These are phyloP conservation scores for Brachyrhaphis roseni DNA, from an alignment of 2,797 vertebrate species.

Conservation along the genomic window DNA sequence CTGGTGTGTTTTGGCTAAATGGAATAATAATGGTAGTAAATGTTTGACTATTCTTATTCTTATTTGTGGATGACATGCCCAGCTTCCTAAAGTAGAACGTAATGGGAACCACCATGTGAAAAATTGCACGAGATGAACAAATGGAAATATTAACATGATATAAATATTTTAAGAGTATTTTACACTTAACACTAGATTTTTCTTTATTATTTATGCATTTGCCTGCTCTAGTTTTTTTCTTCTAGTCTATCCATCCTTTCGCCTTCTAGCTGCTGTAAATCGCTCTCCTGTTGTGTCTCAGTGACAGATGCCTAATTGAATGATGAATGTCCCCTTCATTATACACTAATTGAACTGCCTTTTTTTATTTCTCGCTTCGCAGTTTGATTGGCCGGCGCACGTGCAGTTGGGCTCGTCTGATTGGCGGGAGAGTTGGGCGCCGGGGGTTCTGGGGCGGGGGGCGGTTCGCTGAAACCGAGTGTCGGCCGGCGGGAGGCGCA, in stretches of 20 bases:
- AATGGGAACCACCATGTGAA: background rate
- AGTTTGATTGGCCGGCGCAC: slow-evolving; percentile 86
- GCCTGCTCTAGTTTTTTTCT: background rate
- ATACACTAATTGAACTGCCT: slow-evolving; percentile 94
- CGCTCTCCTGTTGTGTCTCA: slow-evolving; percentile 86
- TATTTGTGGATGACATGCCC: background rate
- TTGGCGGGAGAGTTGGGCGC: slow-evolving; percentile 74
- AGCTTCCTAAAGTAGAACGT: background rate
- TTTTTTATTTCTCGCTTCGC: slow-evolving; percentile 20
- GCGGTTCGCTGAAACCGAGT: slow-evolving; percentile 58
- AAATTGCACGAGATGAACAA: background rate
- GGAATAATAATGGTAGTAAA: background rate
- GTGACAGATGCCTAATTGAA: slow-evolving; percentile 99
- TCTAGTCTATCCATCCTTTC: slow-evolving; percentile 77
- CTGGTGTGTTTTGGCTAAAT: background rate
- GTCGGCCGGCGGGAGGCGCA: slow-evolving; percentile 85
- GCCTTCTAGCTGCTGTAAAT: slow-evolving; percentile 71
- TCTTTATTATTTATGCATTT: slow-evolving; percentile 37
- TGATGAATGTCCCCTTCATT: slow-evolving; percentile 99
- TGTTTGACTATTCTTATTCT: background rate
- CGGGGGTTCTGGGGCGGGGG: slow-evolving; percentile 76
- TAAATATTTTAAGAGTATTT: background rate
- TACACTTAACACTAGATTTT: slow-evolving; percentile 9
- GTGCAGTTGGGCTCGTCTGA: slow-evolving; percentile 74
- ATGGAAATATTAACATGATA: background rate